Conservation (phyloP, 2,888 invertebrate species). For the Ochropacha duplaris region DNA sequence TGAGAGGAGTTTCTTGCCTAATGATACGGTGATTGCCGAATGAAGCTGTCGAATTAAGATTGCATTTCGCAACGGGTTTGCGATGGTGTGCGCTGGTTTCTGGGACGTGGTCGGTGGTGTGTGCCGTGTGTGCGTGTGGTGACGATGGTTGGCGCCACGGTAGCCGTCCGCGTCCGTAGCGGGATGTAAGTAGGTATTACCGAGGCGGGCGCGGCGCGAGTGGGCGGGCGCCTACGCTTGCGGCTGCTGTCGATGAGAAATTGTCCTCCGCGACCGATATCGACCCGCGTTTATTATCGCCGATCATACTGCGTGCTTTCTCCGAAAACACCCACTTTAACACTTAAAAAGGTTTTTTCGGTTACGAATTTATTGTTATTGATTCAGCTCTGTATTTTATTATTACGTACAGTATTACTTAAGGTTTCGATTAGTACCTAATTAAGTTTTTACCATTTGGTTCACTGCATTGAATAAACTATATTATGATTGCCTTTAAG, state of each 20-base stretch:
- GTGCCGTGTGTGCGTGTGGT: slow-evolving; percentile 1
- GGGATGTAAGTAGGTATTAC: slow-evolving; percentile 33
- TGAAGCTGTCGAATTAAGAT: slow-evolving; percentile 8
- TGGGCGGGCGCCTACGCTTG: slow-evolving; percentile 43
- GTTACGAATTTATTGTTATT: slow-evolving; percentile 22
- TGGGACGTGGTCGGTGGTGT: background rate
- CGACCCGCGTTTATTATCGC: slow-evolving; percentile 44
- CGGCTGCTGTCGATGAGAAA: slow-evolving; percentile 44
- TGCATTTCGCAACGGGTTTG: slow-evolving; percentile 11
- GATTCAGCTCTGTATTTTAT: background rate
- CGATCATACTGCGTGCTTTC: slow-evolving; percentile 41
- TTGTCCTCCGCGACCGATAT: slow-evolving; percentile 36
- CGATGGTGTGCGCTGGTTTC: slow-evolving; percentile 5
- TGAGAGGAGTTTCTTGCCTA: slow-evolving; percentile 45
- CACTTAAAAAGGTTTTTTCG: slow-evolving; percentile 11
- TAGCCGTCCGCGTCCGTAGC: slow-evolving; percentile 10
- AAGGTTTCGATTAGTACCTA: background rate
- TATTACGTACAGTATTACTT: background rate
- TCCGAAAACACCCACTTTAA: slow-evolving; percentile 49
- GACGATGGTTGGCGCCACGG: slow-evolving; percentile 1
- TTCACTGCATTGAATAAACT: background rate
- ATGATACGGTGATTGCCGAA: slow-evolving; percentile 35
- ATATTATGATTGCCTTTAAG: too few species aligned
- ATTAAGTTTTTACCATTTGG: background rate
- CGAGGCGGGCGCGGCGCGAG: slow-evolving; percentile 31